Conservation (phyloP, 1,140 invertebrate species). For the Halictus rubicundus region DNA sequence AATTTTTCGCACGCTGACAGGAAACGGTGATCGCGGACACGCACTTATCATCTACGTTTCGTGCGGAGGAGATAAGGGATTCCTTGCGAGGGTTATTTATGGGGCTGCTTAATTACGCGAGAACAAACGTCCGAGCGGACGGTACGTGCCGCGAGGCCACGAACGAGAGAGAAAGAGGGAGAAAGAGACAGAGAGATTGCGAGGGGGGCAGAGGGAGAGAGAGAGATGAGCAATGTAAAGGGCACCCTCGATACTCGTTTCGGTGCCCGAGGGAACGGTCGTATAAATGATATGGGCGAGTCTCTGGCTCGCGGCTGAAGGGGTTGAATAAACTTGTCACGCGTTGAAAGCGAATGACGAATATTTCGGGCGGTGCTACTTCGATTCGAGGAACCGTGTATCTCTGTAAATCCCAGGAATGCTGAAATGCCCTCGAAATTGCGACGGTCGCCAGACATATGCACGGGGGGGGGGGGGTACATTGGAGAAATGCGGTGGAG, state of each 20-base stretch:
- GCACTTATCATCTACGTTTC: slow-evolving; percentile 22
- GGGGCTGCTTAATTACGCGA: slow-evolving; percentile 28
- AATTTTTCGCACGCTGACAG: neutral
- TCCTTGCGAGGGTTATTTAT: slow-evolving; percentile 16
- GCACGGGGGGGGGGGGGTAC: neutral
- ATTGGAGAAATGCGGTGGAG: neutral
- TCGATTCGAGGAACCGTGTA: neutral
- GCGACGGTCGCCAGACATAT: neutral
- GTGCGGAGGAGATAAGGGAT: slow-evolving; percentile 16
- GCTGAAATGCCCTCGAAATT: neutral
- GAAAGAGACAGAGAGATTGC: no score
- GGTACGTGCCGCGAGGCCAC: neutral
- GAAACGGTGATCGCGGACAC: neutral
- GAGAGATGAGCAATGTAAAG: neutral
- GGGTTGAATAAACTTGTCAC: neutral
- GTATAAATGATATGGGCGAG: neutral
- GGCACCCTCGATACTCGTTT: neutral
- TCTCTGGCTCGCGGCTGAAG: neutral
- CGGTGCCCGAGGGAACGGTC: neutral
- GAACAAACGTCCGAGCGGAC: slow-evolving; percentile 1
- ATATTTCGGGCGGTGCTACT: neutral
- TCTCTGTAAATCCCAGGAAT: neutral
- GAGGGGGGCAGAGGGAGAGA: no score
- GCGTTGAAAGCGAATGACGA: neutral
- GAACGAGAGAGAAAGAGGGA: no score